Evolutionary conservation across 2,888 invertebrate genomes (phyloP).

Genomic region (Papilio elwesi): DNA sequence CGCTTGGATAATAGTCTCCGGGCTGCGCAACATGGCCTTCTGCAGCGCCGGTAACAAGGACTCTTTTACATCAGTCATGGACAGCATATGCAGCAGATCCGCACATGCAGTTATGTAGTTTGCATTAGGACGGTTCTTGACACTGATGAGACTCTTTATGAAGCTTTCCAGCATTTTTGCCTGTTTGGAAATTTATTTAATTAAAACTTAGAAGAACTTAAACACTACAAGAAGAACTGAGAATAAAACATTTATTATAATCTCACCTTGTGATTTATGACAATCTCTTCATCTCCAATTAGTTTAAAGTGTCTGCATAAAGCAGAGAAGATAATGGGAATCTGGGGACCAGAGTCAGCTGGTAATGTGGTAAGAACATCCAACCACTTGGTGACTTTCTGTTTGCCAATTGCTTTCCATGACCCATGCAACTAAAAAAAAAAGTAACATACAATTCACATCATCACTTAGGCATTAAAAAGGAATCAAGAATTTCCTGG

Average conservation of each 20-base stretch:
- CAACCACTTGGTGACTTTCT: constrained; percentile 77
- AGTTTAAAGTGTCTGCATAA: constrained; percentile 85
- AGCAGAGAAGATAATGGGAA: constrained; percentile 87
- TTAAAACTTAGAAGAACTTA: neutral
- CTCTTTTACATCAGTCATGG: constrained; percentile 88
- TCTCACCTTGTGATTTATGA: constrained; percentile 83
- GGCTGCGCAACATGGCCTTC: constrained; percentile 96
- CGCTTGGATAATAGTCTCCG: constrained; percentile 94
- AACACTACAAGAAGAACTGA: too few relatives aligned
- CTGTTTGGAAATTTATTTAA: constrained; percentile 63
- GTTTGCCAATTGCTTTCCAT: constrained; percentile 74
- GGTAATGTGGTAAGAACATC: constrained; percentile 76
- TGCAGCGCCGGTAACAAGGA: constrained; percentile 92
- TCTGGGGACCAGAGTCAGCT: constrained; percentile 78
- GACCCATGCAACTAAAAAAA: constrained; percentile 67
- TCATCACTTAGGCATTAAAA: neutral
- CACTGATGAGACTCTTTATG: constrained; percentile 90
- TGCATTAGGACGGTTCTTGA: constrained; percentile 89
- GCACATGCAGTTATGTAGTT: constrained; percentile 87
- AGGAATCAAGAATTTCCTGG: neutral
- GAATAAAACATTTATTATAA: neutral
- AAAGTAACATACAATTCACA: neutral
- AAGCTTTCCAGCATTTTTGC: constrained; percentile 87
- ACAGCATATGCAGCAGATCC: constrained; percentile 86
- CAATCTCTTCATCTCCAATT: constrained; percentile 71